Evolutionary conservation across 2,113 vertebrate species (phyloP), one percentile per base, ranked within the genome.

Genomic region (Tragelaphus strepsiceros): DNA sequence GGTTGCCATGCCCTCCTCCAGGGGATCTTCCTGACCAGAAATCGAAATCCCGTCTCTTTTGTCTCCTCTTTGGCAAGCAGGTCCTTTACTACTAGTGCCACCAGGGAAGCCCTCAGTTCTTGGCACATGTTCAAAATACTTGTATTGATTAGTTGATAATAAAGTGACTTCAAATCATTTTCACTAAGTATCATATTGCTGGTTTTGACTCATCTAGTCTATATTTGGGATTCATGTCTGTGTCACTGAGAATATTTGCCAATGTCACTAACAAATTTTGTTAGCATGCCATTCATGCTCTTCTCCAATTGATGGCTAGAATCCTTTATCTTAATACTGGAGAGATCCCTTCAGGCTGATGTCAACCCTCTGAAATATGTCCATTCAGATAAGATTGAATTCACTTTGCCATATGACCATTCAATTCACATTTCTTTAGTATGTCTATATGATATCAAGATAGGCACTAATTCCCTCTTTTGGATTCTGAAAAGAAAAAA

Each of bases 361-460:
- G 58, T 78, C 58, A 83, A 21, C 12, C 10, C 16, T 96, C 95
- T 91, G 54, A 85, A 49, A 95, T 92, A 53, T 92, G 17, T 84
- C 35, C 12, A 58, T 95, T 81, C 58, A 84, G 67, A 78, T 88
- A 97, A 95, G 30, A 59, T 49, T 94, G 91, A 95, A 90, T 94
- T 92, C 26, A 88, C 3, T 92, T 96, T 96, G 49, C 64, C 39
- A 53, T 67, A 32, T 64, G 80, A 86, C 64, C 19, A 51, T 86
- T 93, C 61, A 80, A 85, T 22, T 96, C 49, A 67, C 30, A 59
- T 96, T 93, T 88, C 49, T 91, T 81, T 85, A 82, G 56, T 43
- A 92, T 93, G 51, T 95, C 62, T 78, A 84, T 4, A 46, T 71
- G 3, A 86, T 87, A 61, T 32, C 46, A 89, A 93, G 78, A 54